phyloP scores from a whole-genome alignment of 2,888 invertebrate genomes.

The Holacanthella duospinosa region DNA sequence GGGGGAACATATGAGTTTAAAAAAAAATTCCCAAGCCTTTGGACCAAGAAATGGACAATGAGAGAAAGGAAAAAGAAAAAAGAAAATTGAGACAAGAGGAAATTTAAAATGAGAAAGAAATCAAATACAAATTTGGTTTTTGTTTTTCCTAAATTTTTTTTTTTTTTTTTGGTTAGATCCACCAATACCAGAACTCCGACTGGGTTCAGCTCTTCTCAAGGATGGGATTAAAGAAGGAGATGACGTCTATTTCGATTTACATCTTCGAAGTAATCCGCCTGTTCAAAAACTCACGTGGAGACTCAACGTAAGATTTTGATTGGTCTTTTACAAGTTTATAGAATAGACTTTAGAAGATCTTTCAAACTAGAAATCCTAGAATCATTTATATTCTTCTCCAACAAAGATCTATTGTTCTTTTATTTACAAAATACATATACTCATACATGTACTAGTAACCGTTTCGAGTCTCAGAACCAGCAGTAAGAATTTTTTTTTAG shows the following conservation, averaged over 20 bases:
- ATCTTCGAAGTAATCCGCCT: constrained; percentile 32
- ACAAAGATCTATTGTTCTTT: no score
- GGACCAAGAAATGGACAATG: background rate
- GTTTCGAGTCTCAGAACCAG: no score
- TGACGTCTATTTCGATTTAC: constrained; percentile 36
- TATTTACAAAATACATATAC: no score
- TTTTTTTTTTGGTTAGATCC: constrained; percentile 22
- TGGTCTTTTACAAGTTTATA: background rate
- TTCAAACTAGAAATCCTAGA: no score
- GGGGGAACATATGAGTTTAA: no score
- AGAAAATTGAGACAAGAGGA: background rate
- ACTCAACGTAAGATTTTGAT: constrained; percentile 27
- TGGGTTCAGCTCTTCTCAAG: constrained; percentile 31
- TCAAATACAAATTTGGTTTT: background rate
- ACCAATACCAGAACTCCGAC: constrained; percentile 29
- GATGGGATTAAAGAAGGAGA: constrained; percentile 35
- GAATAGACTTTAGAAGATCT: background rate
- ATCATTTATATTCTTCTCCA: no score
- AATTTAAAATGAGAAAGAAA: constrained; percentile 4
- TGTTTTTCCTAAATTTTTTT: background rate
- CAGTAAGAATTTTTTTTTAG: no score
- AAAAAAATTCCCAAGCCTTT: no score
- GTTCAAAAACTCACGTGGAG: constrained; percentile 34
- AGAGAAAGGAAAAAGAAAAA: background rate
- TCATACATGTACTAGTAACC: no score